Conservation (phyloP, 2,113 vertebrate species). For the Poicephalus meyeri region DNA sequence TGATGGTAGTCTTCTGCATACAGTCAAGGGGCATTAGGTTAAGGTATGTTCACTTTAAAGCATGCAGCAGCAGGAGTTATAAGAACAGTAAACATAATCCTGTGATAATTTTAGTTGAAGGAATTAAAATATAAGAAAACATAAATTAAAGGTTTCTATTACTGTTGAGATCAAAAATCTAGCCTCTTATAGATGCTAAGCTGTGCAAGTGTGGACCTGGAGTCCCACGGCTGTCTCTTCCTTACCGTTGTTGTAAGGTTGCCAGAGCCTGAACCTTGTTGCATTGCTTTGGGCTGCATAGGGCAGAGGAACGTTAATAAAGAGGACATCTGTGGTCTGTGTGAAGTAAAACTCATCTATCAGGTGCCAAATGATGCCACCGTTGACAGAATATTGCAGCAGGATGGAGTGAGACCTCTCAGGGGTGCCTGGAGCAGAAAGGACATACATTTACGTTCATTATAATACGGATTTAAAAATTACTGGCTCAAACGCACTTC, state of each 20-base stretch:
- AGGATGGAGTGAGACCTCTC: conserved; percentile 96
- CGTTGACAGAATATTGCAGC: conserved; percentile 92
- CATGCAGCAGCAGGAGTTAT: neutral
- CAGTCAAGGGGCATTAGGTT: neutral
- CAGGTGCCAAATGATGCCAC: conserved; percentile 94
- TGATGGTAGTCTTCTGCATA: neutral
- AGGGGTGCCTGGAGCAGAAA: conserved; percentile 81
- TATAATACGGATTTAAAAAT: neutral
- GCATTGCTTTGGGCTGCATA: conserved; percentile 88
- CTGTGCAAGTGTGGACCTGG: neutral
- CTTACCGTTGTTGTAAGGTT: conserved; percentile 94
- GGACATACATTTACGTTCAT: neutral
- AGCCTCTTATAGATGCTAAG: neutral
- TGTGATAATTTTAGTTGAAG: neutral
- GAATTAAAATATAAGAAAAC: neutral
- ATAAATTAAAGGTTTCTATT: neutral
- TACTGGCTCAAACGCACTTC: neutral
- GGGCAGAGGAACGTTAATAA: conserved; percentile 91
- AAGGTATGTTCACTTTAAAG: neutral
- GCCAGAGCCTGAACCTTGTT: conserved; percentile 94
- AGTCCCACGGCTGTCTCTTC: neutral
- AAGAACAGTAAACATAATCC: neutral
- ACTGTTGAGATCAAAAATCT: neutral
- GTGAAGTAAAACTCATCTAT: conserved; percentile 98
- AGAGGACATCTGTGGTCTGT: conserved; percentile 90